Conservation (phyloP, 2,797 vertebrate genomes). For the Philypnodon macrostomus region DNA sequence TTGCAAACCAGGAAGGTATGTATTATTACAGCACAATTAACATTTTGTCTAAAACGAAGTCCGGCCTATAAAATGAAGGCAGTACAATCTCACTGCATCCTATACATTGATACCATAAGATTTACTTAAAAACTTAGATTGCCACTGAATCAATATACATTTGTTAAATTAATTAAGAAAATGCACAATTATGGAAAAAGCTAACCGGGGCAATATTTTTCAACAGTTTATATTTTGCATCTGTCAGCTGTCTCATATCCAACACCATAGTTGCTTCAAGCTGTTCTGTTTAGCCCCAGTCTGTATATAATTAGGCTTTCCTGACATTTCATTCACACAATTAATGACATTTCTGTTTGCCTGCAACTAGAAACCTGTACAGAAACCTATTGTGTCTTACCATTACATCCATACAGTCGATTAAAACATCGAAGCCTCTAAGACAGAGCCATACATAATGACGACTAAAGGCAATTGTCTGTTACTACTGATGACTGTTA, state of each 20-base stretch:
- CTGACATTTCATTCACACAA: conserved; percentile 16
- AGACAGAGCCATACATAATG: not conserved
- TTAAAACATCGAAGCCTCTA: not conserved
- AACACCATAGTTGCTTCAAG: conserved; percentile 5
- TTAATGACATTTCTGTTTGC: conserved; percentile 20
- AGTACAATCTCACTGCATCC: too few species aligned
- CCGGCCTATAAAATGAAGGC: too few species aligned
- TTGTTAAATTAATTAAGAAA: not conserved
- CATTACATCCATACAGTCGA: not conserved
- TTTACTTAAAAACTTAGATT: too few species aligned
- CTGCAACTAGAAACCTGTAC: not conserved
- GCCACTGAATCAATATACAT: too few species aligned
- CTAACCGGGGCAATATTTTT: not conserved
- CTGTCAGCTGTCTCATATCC: conserved; percentile 5
- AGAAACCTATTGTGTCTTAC: conserved; percentile 5
- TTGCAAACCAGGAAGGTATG: too few species aligned
- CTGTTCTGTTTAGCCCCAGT: conserved; percentile 22
- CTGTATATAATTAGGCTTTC: conserved; percentile 27
- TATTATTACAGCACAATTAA: too few species aligned
- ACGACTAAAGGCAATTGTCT: not conserved
- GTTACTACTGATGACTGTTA: not conserved
- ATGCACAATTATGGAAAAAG: too few species aligned
- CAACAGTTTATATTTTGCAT: not conserved
- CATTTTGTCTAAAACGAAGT: too few species aligned
- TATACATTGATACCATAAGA: too few species aligned